A percentile compares a stretch with the other conserved stretches of the same genome.
phyloP scores from a whole-genome alignment of 2,888 invertebrate species.

The Lithosia quadra region DNA sequence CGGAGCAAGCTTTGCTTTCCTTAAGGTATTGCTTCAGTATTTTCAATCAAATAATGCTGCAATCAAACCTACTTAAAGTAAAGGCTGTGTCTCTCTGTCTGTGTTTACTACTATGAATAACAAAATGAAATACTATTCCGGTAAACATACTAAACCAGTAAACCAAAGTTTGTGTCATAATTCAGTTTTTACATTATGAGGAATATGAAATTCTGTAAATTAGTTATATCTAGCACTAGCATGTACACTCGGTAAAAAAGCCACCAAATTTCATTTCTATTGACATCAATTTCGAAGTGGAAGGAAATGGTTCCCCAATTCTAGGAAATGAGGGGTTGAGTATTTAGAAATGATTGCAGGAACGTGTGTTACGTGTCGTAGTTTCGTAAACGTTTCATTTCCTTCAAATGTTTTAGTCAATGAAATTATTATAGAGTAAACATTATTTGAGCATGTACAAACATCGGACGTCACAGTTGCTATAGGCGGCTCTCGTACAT shows the following conservation, averaged over 20 bases:
- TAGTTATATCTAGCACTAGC: constrained; percentile 14
- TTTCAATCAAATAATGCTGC: constrained; percentile 35
- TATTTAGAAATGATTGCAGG: constrained; percentile 42
- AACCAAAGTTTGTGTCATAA: constrained; percentile 11
- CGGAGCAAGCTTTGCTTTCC: constrained; percentile 53
- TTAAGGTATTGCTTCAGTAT: constrained; percentile 40
- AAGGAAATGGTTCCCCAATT: constrained; percentile 48
- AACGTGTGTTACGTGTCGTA: constrained; percentile 38
- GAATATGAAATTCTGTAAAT: constrained; percentile 41
- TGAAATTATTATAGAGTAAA: constrained; percentile 82
- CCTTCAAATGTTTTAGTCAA: constrained; percentile 76
- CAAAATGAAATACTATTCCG: background rate
- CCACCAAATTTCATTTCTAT: constrained; percentile 47
- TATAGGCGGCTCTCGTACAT: constrained; percentile 69
- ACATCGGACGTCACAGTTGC: constrained; percentile 75
- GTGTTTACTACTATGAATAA: background rate
- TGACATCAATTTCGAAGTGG: constrained; percentile 29
- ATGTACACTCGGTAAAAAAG: constrained; percentile 38
- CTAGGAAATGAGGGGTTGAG: constrained; percentile 36
- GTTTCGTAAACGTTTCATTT: constrained; percentile 43
- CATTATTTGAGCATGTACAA: constrained; percentile 77
- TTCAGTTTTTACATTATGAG: constrained; percentile 20
- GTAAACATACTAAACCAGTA: no score
- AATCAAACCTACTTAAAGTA: background rate
- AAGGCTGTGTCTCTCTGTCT: background rate